Base-by-base conservation (phyloP, 2,888 invertebrate genomes). In the Onthophagus sagittarius region DNA sequence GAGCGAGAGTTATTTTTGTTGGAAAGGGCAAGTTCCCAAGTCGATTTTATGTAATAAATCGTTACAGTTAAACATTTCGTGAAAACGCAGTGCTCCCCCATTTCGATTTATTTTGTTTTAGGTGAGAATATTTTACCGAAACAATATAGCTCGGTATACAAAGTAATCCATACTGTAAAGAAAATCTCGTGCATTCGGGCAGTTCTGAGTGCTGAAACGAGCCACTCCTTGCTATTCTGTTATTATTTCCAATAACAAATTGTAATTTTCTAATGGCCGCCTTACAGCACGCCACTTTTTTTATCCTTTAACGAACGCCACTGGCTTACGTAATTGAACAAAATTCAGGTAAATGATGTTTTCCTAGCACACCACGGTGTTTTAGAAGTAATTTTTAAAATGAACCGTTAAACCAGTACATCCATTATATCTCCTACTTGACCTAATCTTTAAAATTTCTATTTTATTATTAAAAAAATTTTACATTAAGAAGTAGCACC, bases 1-100 rank as follows among this genome's bases (percentile, higher is more conserved):
- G 39, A 53, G 39, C 39, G 9, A 53, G 23, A 23, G 75, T 74
- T 75, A 75, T 75, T 75, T 75, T 75, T 67, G 39, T 53, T 53
- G 39, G 39, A 53, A 53, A 53, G 39, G 39, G 39, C 39, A 53
- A 53, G 39, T 53, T 53, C 39, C 39, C 39, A 53, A 53, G 39
- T 53, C 39, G 39, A 53, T 53, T 53, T 53, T 53, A 53, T 11
- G 39, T 53, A 53, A 53, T 53, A 53, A 53, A 53, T 53, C 39
- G 39, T 63, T 63, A 15, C 63, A 7, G 63, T 63, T 62, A 53
- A 53, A 53, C 39, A 53, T 53, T 53, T 53, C 39, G 11, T 11
- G 39, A 53, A 53, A 53, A 53, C 39, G 39, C 39, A 53, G 23
- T 23, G 23, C 23, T 23, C 23, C 23, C 23, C 39, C 39, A 53